Percentiles rank a stretch among this genome's conserved stretches.
phyloP scores from a whole-genome alignment of 2,888 invertebrate genomes.

The Synergus gifuensis region DNA sequence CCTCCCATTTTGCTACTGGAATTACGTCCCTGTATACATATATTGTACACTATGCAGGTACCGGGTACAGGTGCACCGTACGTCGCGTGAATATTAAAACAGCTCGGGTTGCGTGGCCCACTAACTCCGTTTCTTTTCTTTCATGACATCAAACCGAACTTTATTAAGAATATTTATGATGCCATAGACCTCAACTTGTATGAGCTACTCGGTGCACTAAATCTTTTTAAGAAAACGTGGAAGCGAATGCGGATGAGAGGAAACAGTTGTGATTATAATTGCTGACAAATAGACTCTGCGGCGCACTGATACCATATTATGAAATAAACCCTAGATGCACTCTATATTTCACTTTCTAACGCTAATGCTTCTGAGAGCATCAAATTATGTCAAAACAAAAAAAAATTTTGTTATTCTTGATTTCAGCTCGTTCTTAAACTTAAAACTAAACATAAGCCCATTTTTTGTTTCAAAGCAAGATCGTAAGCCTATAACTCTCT shows the following conservation, averaged over 20 bases:
- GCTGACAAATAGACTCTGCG: conserved; percentile 31
- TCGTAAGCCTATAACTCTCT: no score
- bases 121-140: conserved; percentile 34
- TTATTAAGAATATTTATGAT: conserved; percentile 30
- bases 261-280: conserved; percentile 36
- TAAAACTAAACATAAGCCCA: no score
- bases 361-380: neutral
- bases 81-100: conserved; percentile 36
- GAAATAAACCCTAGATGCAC: neutral
- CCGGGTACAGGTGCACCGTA: neutral
- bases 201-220: conserved; percentile 16
- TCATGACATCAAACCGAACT: conserved; percentile 33
- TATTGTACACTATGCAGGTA: neutral
- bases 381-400: no score
- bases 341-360: neutral
- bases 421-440: no score
- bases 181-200: conserved; percentile 10
- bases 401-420: no score
- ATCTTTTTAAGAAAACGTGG: conserved; percentile 14
- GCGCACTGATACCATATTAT: neutral
- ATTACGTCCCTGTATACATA: conserved; percentile 6
- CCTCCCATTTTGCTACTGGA: conserved; percentile 14
- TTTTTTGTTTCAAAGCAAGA: no score
- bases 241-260: conserved; percentile 24
- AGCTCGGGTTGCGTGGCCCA: conserved; percentile 30